Conservation (phyloP, 2,113 vertebrate genomes). For the Cryptotis parvus region DNA sequence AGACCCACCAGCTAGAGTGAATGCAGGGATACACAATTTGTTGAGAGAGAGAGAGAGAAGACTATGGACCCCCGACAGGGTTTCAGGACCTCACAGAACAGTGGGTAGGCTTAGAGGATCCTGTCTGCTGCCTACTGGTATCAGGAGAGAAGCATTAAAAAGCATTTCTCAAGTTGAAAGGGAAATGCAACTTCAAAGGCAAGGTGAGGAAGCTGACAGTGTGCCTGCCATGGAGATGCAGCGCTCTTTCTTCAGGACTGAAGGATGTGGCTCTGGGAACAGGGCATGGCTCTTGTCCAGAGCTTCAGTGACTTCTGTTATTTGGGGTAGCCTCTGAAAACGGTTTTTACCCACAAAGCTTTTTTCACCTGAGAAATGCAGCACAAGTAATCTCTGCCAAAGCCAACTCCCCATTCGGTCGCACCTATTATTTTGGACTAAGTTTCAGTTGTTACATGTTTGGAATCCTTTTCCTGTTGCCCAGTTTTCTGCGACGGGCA, state of each 20-base stretch:
- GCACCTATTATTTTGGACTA: too few species aligned
- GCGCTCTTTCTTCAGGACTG: background rate
- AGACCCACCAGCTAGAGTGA: constrained; percentile 25
- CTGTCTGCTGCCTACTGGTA: background rate
- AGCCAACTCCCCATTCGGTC: too few species aligned
- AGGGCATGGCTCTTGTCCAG: too few species aligned
- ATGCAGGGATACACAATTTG: background rate
- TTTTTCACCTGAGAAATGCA: too few species aligned
- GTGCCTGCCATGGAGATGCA: background rate
- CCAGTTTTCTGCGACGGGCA: too few species aligned
- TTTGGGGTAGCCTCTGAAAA: background rate
- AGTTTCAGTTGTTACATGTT: too few species aligned
- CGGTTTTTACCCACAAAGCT: too few species aligned
- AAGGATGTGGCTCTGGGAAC: background rate
- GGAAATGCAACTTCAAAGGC: constrained; percentile 56
- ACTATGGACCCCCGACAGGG: background rate
- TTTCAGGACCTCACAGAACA: constrained; percentile 58
- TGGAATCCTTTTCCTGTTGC: too few species aligned
- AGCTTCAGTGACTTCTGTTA: background rate
- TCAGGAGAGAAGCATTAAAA: constrained; percentile 45
- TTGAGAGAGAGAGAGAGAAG: constrained; percentile 49
- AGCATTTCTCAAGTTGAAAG: constrained; percentile 57
- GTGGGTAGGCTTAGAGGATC: constrained; percentile 16
- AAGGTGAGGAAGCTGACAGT: constrained; percentile 1
- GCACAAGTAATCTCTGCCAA: too few species aligned